Evolutionary conservation across 2,888 invertebrate genomes (phyloP).

Genomic region (Mesorhabditis belari): DNA sequence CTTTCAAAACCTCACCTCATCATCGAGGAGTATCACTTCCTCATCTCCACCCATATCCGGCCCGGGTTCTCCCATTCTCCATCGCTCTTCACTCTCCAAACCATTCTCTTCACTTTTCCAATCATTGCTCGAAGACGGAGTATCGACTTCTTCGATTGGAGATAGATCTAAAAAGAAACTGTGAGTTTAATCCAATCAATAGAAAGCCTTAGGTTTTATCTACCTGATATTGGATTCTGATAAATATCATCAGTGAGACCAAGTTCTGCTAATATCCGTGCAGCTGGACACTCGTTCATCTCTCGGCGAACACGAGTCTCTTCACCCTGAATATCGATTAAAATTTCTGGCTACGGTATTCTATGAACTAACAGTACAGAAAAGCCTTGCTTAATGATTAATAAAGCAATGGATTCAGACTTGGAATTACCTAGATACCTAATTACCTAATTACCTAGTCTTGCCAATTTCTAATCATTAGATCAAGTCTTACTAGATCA

Average conservation of each 20-base stretch:
- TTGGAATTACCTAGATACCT: too few species aligned
- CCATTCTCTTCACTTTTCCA: too few species aligned
- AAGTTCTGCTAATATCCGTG: constrained; percentile 9
- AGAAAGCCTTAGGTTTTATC: not conserved
- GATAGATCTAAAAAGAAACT: not conserved
- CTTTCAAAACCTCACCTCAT: not conserved
- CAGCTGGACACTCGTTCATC: constrained; percentile 17
- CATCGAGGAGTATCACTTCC: constrained; percentile 1
- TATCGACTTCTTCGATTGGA: not conserved
- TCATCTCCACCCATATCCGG: constrained; percentile 29
- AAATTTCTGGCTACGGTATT: too few species aligned
- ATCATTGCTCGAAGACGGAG: not conserved
- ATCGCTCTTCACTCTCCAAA: not conserved
- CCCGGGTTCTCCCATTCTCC: constrained; percentile 15
- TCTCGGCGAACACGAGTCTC: not conserved
- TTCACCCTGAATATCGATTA: not conserved
- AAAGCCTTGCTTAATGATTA: too few species aligned
- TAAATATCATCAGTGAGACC: not conserved
- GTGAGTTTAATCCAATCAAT: not conserved
- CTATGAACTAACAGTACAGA: too few species aligned
- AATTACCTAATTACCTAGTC: too few species aligned
- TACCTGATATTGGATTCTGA: not conserved
- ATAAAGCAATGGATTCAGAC: too few species aligned
- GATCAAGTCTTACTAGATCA: too few species aligned
- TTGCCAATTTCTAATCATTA: too few species aligned